Base-by-base conservation (phyloP, 2,113 vertebrate species). In the Eurystomus gularis region DNA sequence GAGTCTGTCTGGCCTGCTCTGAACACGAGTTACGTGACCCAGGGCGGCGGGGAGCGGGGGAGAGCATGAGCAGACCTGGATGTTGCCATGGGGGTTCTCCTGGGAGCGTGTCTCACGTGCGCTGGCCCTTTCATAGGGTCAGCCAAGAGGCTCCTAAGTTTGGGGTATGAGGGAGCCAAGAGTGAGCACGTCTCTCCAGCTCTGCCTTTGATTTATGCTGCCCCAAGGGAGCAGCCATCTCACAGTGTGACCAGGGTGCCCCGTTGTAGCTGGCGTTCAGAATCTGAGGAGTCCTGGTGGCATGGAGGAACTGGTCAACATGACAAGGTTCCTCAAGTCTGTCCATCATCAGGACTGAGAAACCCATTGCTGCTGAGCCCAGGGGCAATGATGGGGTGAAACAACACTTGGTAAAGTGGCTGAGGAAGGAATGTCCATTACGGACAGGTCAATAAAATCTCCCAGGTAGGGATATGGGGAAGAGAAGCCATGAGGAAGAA, bases 1-100 rank as follows among this genome's bases (percentile, higher is more conserved):
- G 94, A 96, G 93, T 95, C 93, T 96, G 91, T 96, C 92, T 97
- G 94, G 93, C 51, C 94, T 88, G 76, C 72, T 84, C 66, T 31
- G 66, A 8, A 19, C 86, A 76, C 4, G 1, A 93, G 92, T 83
- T 88, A 96, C 81, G 49, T 96, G 94, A 91, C 65, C 89, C 64
- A 83, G 82, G 62, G 91, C 89, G 92, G 94, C 0, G 0, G 13
- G 72, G 89, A 95, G 91, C 87, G 75, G 64, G 76, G 49, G 69
- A 62, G 93, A 93, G 80, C 42, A 13, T 15, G 35, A 94, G 37
- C 71, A 88, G 76, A 79, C 86, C 86, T 83, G 81, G 35, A 19
- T 68, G 69, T 62, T 1, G 4, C 1, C 4, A 10, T 40, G 66
- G 68, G 51, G 42, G 54, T 79, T 91, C 62, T 96, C 48, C 71